A percentile compares a stretch with the other conserved stretches of the same genome.
Conservation (phyloP, 2,113 vertebrate genomes). For the mouse (Mus musculus) region DNA sequence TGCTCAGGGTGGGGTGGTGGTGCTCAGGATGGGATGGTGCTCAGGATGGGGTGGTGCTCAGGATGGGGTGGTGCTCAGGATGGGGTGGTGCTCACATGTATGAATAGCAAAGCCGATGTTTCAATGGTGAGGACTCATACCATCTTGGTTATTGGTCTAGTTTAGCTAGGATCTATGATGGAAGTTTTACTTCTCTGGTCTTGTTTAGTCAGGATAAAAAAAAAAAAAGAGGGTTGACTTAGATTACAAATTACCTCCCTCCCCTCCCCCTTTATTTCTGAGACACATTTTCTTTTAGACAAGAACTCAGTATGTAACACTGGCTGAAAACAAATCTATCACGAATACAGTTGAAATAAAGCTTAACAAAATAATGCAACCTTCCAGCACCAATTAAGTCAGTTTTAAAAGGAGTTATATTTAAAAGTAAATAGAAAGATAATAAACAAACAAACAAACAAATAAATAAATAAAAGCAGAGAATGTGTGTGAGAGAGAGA, state of each 20-base stretch:
- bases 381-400: neutral
- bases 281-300: neutral
- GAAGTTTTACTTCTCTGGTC: neutral
- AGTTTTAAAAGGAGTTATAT: neutral
- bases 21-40: too few species aligned
- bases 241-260: neutral
- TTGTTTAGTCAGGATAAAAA: neutral
- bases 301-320: neutral
- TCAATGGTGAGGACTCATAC: neutral
- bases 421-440: neutral
- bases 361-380: neutral
- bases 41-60: neutral
- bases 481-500: neutral
- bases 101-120: too few species aligned
- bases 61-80: neutral
- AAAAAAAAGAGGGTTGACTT: neutral
- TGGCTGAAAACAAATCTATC: neutral
- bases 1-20: too few species aligned
- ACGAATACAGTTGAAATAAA: slow-evolving; percentile 3
- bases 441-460: too few species aligned
- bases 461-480: too few species aligned
- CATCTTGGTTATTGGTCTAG: neutral
- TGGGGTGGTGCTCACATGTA: neutral
- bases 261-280: neutral
- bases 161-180: neutral